Evolutionary conservation across 2,797 vertebrate species (phyloP), one percentile per base, ranked within the genome.

Genomic region (Neosalanx taihuensis): DNA sequence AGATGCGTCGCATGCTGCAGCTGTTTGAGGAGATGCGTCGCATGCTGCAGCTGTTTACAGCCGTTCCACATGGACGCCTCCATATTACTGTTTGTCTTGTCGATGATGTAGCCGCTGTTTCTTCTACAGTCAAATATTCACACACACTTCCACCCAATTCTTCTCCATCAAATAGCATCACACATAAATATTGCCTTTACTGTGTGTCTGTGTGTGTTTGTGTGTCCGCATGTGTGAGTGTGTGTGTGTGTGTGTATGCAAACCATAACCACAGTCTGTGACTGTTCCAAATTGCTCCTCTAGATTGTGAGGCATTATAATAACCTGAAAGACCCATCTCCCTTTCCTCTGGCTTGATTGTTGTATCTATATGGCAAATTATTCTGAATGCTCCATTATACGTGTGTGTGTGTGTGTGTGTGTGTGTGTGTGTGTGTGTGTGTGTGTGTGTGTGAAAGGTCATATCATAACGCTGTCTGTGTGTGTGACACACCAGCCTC

Each of bases 381-480:
- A 81, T 83, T 77, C 73, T 76, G 78, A 84, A 80, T 83, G 76
- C 10, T 57, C 17, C 53, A 26, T 68, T 67, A 26, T 67, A 46
- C 29, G 65, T 67, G 46, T 67, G 65, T 67, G 65, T 67, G 65
- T 67, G 65, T 67, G 51, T 57, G 51, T 57, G 29, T 68, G 41
- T 67, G 41, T 67, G 65, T 53, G 64, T 66, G 41, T 67, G 37
- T 67, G 64, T 67, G 41, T 67, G 65, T 53, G 64, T 66, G 41
- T 67, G 37, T 67, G 64, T 18, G 57, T 69, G 68, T 69, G 35
- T 46, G n/a, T 41, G 77, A 87, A 84, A 77, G 74, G 86, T 88
- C 81, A 80, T 82, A 86, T 85, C 89, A 88, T 85, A 85, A 82
- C 56, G 29, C 69, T 82, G 81, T 85, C 79, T 81, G 64, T 75